Evolutionary conservation across 2,888 invertebrate genomes (phyloP).

Genomic region (Leptinotarsa rubiginosa): DNA sequence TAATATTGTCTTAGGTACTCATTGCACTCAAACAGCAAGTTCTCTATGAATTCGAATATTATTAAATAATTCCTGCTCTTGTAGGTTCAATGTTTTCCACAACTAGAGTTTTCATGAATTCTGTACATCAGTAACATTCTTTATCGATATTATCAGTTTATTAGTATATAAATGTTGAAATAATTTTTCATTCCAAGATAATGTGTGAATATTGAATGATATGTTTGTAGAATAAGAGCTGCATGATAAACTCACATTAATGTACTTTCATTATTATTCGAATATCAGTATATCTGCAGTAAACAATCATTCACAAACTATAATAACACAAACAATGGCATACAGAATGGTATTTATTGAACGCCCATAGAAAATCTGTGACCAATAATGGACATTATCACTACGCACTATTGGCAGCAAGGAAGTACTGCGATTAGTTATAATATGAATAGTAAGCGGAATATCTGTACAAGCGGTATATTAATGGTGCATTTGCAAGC

Average conservation of each 20-base stretch:
- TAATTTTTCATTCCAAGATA: too few species aligned
- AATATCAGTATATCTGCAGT: not conserved
- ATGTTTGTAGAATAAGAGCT: not conserved
- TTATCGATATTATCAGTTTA: too few species aligned
- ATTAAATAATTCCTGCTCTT: too few species aligned
- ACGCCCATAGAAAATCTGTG: constrained; percentile 7
- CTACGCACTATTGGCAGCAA: constrained; percentile 11
- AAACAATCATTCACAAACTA: not conserved
- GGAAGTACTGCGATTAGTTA: constrained; percentile 13
- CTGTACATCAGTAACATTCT: too few species aligned
- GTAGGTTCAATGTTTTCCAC: too few species aligned
- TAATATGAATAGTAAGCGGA: not conserved
- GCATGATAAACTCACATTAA: not conserved
- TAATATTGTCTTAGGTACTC: too few species aligned
- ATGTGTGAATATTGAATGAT: not conserved
- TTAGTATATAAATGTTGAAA: too few species aligned
- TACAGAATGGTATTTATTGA: not conserved
- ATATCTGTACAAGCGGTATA: constrained; percentile 6
- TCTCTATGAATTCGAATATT: too few species aligned
- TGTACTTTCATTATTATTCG: not conserved
- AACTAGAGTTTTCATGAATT: too few species aligned
- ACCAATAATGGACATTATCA: constrained; percentile 17
- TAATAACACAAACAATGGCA: constrained; percentile 11
- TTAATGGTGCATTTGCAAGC: constrained; percentile 2
- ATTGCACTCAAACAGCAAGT: too few species aligned